Evolutionary conservation across 2,797 vertebrate species (phyloP).

Genomic region (Neosalanx taihuensis): DNA sequence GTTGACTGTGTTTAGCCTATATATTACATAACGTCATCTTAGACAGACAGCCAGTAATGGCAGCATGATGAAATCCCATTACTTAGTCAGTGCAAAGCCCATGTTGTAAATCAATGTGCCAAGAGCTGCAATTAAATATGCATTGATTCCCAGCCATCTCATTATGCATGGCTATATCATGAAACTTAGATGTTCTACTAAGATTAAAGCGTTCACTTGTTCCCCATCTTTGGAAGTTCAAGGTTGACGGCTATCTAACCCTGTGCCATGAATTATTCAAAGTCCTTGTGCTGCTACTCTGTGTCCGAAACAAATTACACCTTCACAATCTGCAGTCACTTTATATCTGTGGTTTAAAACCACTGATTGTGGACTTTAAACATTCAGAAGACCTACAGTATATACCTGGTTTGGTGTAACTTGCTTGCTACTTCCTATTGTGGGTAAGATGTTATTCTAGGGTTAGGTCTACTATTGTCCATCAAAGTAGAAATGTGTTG

Average conservation of each 20-base stretch:
- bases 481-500: neutral
- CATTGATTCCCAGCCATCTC: conserved; percentile 11
- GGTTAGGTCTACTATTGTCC: neutral
- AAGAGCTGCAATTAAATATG: neutral
- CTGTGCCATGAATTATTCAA: conserved; percentile 70
- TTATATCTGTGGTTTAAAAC: conserved; percentile 43
- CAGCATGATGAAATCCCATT: conserved; percentile 5
- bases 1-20: neutral
- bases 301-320: conserved; percentile 60
- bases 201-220: conserved; percentile 46
- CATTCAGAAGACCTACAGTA: conserved; percentile 53
- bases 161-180: conserved; percentile 11
- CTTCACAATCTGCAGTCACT: conserved; percentile 45
- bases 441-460: neutral
- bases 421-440: neutral
- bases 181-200: conserved; percentile 7
- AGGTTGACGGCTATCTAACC: conserved; percentile 64
- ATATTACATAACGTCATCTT: neutral
- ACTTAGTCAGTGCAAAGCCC: neutral
- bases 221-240: conserved; percentile 59
- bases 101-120: conserved; percentile 7
- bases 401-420: conserved; percentile 22
- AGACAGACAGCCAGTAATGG: neutral
- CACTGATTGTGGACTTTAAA: conserved; percentile 61
- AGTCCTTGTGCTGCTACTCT: conserved; percentile 61